Base-by-base conservation (phyloP, 2,113 vertebrate genomes). In the Mastomys natalensis region DNA sequence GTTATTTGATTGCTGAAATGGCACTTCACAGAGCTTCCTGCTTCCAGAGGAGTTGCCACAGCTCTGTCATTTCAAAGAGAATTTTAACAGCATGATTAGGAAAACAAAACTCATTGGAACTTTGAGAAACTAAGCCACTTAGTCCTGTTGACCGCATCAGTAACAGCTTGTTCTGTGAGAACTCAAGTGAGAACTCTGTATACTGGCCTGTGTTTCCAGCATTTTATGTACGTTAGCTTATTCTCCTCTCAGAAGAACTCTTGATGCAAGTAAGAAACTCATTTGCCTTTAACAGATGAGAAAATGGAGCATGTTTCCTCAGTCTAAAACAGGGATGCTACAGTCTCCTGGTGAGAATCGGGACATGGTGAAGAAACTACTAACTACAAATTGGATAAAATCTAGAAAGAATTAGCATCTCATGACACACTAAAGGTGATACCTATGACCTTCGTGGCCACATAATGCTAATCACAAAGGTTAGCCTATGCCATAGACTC, bases 21-120 rank as follows among this genome's bases (percentile, higher is more conserved):
- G 53, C 16, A 34, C n/a, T 72, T 86, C 68, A 45, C 16, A 11
- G 82, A 82, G 21, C 11, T 81, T 62, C 85, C 43, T 58, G 43
- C 37, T 53, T 55, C 7, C 22, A 17, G 29, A 26, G 15, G 58
- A 82, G 51, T 60, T 53, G 31, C 43, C 40, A 85, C 34, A 55
- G 91, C 91, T 74, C 26, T 73, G 58, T 22, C 53, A 60, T 78
- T 95, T 93, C 84, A 87, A 45, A 93, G 64, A 53, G 40, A 60
- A 40, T 87, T 51, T 87, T 55, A 40, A 5, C 9, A 31, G 78
- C 16, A 53, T 43, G 55, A 48, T 73, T 78, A 40, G 77, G 86
- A 64, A 92, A 15, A 70, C 37, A 26, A 62, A 15, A 66, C 7
- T 90, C 66, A 1, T 82, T 51, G 55, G 19, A 21, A 19, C 8